These are phyloP conservation scores for Cotesia congregata DNA, from an alignment of 2,888 invertebrate genomes.

Conservation along the genomic window DNA sequence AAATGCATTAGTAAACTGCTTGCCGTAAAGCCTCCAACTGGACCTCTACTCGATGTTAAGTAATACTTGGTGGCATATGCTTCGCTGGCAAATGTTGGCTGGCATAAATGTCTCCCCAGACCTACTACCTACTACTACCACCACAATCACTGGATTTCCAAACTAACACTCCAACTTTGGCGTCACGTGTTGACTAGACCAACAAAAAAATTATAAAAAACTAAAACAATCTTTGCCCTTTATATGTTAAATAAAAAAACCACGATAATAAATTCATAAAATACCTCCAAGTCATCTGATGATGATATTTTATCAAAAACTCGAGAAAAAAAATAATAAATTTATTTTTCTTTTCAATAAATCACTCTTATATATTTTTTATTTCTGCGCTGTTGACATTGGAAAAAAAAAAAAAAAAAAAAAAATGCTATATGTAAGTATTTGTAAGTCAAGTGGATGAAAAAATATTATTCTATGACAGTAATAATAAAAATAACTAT, in stretches of 20 bases:
- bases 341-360: too few species aligned
- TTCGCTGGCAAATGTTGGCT: slow-evolving; percentile 30
- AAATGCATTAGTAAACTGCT: neutral
- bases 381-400: too few species aligned
- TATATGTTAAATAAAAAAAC: neutral
- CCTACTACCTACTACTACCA: neutral
- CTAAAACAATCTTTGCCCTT: neutral
- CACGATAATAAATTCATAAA: neutral
- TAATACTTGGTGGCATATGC: slow-evolving; percentile 22
- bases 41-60: neutral
- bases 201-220: neutral
- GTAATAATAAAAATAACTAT: too few species aligned
- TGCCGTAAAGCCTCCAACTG: neutral
- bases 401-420: too few species aligned
- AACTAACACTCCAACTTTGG: slow-evolving; percentile 10
- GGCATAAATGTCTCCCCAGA: slow-evolving; percentile 28
- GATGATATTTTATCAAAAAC: too few species aligned
- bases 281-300: neutral
- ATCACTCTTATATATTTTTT: too few species aligned
- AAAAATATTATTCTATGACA: too few species aligned
- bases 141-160: neutral
- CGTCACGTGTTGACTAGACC: neutral
- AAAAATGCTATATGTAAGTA: too few species aligned
- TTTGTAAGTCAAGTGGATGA: too few species aligned
- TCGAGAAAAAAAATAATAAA: too few species aligned